A percentile compares a stretch with the other conserved stretches of the same genome.
Evolutionary conservation across 2,888 invertebrate genomes (phyloP).

Genomic region (Sesia apiformis): DNA sequence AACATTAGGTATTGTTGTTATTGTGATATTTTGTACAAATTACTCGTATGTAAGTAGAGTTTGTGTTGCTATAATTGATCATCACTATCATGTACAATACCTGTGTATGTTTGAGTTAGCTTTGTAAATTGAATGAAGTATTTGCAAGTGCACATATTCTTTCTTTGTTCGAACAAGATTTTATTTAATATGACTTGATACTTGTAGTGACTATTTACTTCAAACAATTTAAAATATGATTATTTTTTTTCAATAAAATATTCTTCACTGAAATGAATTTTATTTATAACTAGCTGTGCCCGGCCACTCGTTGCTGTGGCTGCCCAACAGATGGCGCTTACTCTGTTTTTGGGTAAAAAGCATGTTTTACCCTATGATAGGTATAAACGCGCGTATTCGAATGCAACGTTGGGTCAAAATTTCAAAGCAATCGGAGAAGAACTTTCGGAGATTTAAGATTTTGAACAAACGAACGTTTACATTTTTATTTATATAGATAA

Average conservation of each 20-base stretch:
- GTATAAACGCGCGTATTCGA: no score
- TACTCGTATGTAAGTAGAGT: slow-evolving; percentile 45
- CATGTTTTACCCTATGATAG: no score
- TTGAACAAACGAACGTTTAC: no score
- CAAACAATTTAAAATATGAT: no score
- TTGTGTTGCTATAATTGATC: slow-evolving; percentile 27
- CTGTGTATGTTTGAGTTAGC: background rate
- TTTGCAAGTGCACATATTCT: slow-evolving; percentile 61
- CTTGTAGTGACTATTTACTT: no score
- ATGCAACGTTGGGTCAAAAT: no score
- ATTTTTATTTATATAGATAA: slow-evolving; percentile 11
- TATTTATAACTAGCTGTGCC: slow-evolving; percentile 20
- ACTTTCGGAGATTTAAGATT: no score
- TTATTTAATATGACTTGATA: no score
- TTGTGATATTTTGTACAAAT: slow-evolving; percentile 72
- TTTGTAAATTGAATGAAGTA: slow-evolving; percentile 25
- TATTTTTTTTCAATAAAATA: slow-evolving; percentile 65
- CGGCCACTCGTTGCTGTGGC: background rate
- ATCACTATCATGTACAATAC: background rate
- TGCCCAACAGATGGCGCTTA: no score
- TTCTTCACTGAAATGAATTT: slow-evolving; percentile 33
- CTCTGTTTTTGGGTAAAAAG: no score
- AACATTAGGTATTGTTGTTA: slow-evolving; percentile 39
- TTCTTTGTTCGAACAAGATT: no score
- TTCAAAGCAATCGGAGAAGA: no score